Evolutionary conservation across 2,797 vertebrate species (phyloP).

Genomic region (Huso huso): DNA sequence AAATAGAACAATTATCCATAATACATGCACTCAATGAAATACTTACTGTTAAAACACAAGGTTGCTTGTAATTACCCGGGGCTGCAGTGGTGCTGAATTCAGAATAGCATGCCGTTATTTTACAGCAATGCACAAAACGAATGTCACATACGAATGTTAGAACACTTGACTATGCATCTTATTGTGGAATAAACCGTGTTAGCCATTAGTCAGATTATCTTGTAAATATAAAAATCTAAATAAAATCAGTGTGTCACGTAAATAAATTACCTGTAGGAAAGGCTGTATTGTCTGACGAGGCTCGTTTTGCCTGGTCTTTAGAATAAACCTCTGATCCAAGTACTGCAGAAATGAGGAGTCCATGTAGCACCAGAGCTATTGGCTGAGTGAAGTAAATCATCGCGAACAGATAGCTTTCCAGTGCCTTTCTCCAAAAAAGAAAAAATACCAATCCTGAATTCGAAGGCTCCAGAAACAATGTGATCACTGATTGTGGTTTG

Average conservation of each 20-base stretch:
- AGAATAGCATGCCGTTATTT: too few relatives aligned
- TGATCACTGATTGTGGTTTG: conserved; percentile 12
- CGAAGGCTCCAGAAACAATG: conserved; percentile 7
- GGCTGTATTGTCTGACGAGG: conserved; percentile 45
- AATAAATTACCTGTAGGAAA: conserved; percentile 52
- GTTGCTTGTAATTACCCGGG: too few relatives aligned
- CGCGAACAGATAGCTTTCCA: conserved; percentile 30
- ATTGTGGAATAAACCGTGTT: too few relatives aligned
- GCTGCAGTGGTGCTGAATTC: too few relatives aligned
- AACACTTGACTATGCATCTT: too few relatives aligned
- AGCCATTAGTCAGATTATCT: too few relatives aligned
- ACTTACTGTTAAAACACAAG: too few relatives aligned
- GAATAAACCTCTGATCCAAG: conserved; percentile 54
- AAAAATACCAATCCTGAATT: conserved; percentile 2
- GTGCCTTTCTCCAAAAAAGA: conserved; percentile 26
- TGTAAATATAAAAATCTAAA: neutral
- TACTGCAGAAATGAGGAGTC: conserved; percentile 72
- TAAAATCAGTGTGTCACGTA: neutral
- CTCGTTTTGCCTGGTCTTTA: conserved; percentile 41
- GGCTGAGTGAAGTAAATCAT: conserved; percentile 59
- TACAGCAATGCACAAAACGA: too few relatives aligned
- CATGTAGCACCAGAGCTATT: conserved; percentile 60
- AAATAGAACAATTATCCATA: too few relatives aligned
- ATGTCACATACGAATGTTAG: too few relatives aligned
- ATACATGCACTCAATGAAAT: too few relatives aligned